These are phyloP conservation scores for Latrodectus geometricus DNA, from an alignment of 1,140 invertebrate species.

Conservation along the genomic window DNA sequence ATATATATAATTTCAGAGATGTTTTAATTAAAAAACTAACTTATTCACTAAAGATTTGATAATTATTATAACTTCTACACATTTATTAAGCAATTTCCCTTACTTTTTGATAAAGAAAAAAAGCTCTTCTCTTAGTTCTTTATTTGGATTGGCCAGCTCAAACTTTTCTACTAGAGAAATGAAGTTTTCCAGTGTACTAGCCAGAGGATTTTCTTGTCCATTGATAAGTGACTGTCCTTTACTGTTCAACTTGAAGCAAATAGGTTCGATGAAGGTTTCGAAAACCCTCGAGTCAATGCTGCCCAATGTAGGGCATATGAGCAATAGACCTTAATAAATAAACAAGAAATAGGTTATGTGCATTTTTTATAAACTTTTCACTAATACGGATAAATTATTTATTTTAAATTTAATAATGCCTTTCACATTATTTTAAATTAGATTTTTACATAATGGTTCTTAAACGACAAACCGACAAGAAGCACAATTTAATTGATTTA, in stretches of 20 bases:
- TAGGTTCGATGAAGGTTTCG: not conserved
- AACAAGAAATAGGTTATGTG: not conserved
- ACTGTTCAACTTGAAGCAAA: not conserved
- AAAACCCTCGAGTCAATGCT: not conserved
- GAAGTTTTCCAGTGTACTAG: slow-evolving; percentile 50
- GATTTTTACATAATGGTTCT: not conserved
- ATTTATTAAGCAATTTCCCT: not conserved
- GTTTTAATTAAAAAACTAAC: no score
- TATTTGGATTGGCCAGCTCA: slow-evolving; percentile 26
- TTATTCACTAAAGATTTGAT: no score
- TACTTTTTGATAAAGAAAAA: slow-evolving; percentile 36
- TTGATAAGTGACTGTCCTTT: not conserved
- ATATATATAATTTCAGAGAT: no score
- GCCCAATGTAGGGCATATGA: slow-evolving; percentile 10
- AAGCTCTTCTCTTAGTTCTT: slow-evolving; percentile 11
- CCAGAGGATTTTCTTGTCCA: slow-evolving; percentile 26
- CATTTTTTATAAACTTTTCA: no score
- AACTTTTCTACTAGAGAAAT: slow-evolving; percentile 38
- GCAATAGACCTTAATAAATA: not conserved
- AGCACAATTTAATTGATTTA: not conserved
- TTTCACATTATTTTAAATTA: no score
- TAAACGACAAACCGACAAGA: not conserved
- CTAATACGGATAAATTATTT: no score
- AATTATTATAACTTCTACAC: no score
- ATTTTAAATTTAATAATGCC: no score